Evolutionary conservation across 2,888 invertebrate species (phyloP).

Genomic region (Oscheius sp.): DNA sequence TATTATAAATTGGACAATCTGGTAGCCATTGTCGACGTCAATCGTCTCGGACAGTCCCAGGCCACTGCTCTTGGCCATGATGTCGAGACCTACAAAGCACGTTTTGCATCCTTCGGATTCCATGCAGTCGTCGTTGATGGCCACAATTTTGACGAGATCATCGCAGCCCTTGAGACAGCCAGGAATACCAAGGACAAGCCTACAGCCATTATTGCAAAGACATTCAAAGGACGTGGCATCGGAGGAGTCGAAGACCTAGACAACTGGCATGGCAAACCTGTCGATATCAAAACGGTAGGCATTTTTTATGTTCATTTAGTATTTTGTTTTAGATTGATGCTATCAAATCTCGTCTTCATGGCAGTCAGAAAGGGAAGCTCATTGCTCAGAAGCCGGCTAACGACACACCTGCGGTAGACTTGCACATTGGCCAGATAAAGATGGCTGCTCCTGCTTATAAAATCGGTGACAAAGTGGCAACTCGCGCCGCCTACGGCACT

Average conservation of each 20-base stretch:
- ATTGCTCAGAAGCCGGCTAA: conserved; percentile 62
- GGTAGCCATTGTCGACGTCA: conserved; percentile 95
- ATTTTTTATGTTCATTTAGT: not conserved
- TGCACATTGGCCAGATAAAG: conserved; percentile 53
- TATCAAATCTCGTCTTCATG: conserved; percentile 78
- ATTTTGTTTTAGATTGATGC: conserved; percentile 53
- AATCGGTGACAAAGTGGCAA: conserved; percentile 81
- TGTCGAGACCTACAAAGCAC: conserved; percentile 81
- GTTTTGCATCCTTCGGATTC: conserved; percentile 73
- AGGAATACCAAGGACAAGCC: conserved; percentile 78
- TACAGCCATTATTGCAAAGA: conserved; percentile 93
- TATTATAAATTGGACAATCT: conserved; percentile 95
- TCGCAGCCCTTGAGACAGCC: conserved; percentile 73
- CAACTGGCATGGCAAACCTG: conserved; percentile 97
- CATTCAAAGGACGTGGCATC: conserved; percentile 84
- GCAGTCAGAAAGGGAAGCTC: conserved; percentile 75
- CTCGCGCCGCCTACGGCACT: conserved; percentile 91
- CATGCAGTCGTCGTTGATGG: conserved; percentile 92
- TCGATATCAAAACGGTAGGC: conserved; percentile 74
- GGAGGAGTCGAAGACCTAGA: conserved; percentile 89
- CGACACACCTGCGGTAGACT: conserved; percentile 63
- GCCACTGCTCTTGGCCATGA: conserved; percentile 92
- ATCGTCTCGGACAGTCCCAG: conserved; percentile 96
- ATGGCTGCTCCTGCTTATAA: conserved; percentile 84
- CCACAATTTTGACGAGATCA: conserved; percentile 90